Conservation (phyloP, 2,888 invertebrate species). For the Lycophotia porphyrea region DNA sequence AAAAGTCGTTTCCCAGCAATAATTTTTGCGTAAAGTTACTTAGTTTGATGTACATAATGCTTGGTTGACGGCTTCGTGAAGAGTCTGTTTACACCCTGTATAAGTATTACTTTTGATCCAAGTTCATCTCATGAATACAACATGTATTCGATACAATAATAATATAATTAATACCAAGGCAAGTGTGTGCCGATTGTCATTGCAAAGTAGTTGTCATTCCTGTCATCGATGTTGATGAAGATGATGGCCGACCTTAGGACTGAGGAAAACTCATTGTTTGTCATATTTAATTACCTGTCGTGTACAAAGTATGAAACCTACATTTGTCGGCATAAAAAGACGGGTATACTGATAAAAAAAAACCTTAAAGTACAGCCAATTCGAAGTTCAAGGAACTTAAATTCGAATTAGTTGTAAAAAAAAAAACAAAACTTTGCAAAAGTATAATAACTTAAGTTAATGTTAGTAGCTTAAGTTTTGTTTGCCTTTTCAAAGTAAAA, state of each 20-base stretch:
- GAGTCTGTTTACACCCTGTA: no score
- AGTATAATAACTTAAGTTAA: background rate
- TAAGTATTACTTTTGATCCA: constrained; percentile 20
- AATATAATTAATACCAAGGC: constrained; percentile 51
- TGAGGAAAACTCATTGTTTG: constrained; percentile 59
- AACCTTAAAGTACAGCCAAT: no score
- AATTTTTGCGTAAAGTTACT: no score
- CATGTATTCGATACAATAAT: constrained; percentile 13
- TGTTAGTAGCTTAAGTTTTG: background rate
- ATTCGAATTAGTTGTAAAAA: no score
- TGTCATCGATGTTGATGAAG: constrained; percentile 55
- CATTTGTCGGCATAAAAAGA: background rate
- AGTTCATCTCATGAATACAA: constrained; percentile 8
- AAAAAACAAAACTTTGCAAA: no score
- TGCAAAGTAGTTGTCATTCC: constrained; percentile 58
- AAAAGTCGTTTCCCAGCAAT: no score
- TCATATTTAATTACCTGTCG: constrained; percentile 31
- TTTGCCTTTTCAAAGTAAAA: background rate
- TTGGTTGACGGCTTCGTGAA: no score
- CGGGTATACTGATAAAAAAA: background rate
- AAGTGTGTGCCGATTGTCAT: constrained; percentile 35
- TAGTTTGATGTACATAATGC: no score
- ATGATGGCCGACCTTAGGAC: constrained; percentile 52
- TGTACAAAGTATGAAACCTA: background rate
- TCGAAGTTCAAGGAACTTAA: no score